Conservation (phyloP, 2,888 invertebrate genomes). For the Oligia latruncula region DNA sequence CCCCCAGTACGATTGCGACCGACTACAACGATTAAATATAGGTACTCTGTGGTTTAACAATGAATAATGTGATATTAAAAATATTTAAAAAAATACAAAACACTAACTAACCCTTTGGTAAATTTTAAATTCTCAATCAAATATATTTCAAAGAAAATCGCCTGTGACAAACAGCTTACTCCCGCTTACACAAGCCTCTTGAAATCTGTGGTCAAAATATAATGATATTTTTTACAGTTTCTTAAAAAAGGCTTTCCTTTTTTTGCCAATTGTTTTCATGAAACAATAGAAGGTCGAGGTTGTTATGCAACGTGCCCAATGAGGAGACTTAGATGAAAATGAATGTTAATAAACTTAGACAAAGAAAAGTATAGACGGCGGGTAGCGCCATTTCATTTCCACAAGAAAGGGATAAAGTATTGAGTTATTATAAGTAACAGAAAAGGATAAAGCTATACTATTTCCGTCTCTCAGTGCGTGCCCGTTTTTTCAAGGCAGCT, state of each 20-base stretch:
- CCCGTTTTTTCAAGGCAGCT: too few species aligned
- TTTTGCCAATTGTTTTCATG: not conserved
- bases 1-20: not conserved
- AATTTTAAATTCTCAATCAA: not conserved
- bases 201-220: not conserved
- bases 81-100: not conserved
- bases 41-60: constrained; percentile 8
- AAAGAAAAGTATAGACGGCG: too few species aligned
- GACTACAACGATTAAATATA: not conserved
- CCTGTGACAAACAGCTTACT: not conserved
- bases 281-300: not conserved
- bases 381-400: too few species aligned
- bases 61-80: not conserved
- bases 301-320: not conserved
- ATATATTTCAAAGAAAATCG: not conserved
- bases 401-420: too few species aligned
- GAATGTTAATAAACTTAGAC: not conserved
- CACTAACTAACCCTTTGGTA: not conserved
- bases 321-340: not conserved
- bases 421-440: too few species aligned
- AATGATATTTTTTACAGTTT: constrained; percentile 1
- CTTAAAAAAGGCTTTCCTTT: not conserved
- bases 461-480: too few species aligned
- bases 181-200: not conserved
- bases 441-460: too few species aligned